Conservation (phyloP, 2,888 invertebrate species). For the Aphodius sticticus region DNA sequence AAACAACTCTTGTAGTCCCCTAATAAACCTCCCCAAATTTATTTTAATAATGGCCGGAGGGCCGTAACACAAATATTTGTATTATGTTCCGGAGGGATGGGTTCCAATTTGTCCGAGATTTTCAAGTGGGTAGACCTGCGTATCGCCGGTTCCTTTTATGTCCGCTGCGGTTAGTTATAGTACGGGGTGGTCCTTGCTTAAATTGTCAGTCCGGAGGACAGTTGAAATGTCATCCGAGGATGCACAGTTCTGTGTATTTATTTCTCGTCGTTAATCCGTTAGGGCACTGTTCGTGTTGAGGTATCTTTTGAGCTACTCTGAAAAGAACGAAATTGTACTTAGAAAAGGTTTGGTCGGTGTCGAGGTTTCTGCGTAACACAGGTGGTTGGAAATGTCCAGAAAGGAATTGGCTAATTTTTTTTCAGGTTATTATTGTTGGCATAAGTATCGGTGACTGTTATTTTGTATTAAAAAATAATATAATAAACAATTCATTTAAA, state of each 20-base stretch:
- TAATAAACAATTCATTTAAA: no score
- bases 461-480: no score
- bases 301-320: not conserved
- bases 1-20: not conserved
- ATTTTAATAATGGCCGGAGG: slow-evolving; percentile 8
- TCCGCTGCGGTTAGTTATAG: slow-evolving; percentile 25
- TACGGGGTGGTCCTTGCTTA: slow-evolving; percentile 47
- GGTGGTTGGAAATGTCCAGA: not conserved
- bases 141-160: slow-evolving; percentile 8
- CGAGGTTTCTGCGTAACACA: not conserved
- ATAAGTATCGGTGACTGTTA: no score
- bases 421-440: no score
- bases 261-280: slow-evolving; percentile 22
- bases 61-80: slow-evolving; percentile 37
- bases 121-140: slow-evolving; percentile 36
- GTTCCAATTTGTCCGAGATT: slow-evolving; percentile 40
- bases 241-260: not conserved
- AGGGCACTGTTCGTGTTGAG: slow-evolving; percentile 14
- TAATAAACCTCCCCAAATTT: slow-evolving; percentile 12
- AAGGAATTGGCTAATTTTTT: not conserved
- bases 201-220: slow-evolving; percentile 44
- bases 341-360: not conserved
- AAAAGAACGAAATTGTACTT: not conserved
- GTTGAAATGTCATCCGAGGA: slow-evolving; percentile 44
- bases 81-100: slow-evolving; percentile 28